These are phyloP conservation scores for Aurelia aurita complex sp. Pacific DNA, from an alignment of 30 jellyfish, hydroid and myxozoan species.

Conservation along the genomic window DNA sequence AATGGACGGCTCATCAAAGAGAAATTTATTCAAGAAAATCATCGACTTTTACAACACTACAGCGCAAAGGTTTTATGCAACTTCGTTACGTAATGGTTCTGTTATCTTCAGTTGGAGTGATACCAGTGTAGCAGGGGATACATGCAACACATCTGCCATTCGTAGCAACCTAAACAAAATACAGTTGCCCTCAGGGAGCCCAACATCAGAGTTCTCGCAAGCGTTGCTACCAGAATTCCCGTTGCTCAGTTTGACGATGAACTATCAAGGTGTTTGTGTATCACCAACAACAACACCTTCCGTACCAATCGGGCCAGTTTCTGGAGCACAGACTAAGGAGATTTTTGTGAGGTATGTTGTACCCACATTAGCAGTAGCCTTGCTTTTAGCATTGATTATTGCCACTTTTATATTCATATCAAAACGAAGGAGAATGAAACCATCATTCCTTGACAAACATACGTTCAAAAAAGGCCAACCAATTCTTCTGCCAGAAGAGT, in stretches of 20 bases:
- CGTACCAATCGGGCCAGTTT: slow-evolving; percentile 50
- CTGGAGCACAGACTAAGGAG: slow-evolving; percentile 19
- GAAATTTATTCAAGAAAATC: slow-evolving; percentile 25
- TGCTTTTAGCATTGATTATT: slow-evolving; percentile 34
- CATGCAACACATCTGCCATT: slow-evolving; percentile 49
- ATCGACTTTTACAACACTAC: slow-evolving; percentile 42
- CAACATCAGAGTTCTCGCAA: slow-evolving; percentile 42
- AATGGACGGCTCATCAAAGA: slow-evolving; percentile 25
- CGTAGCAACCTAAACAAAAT: not conserved
- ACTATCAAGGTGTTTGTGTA: slow-evolving; percentile 53
- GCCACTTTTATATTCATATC: slow-evolving; percentile 24
- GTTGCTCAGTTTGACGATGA: slow-evolving; percentile 15
- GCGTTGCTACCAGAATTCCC: slow-evolving; percentile 73
- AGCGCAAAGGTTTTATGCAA: slow-evolving; percentile 5
- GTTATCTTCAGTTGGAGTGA: slow-evolving; percentile 65
- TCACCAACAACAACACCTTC: slow-evolving; percentile 14
- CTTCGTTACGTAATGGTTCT: slow-evolving; percentile 52
- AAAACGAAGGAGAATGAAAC: slow-evolving; percentile 49
- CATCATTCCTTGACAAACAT: slow-evolving; percentile 48
- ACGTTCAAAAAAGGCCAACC: slow-evolving; percentile 67
- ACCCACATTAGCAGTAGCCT: slow-evolving; percentile 53
- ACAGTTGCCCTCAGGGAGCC: slow-evolving; percentile 41
- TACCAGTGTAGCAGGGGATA: slow-evolving; percentile 15
- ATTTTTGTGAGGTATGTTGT: slow-evolving; percentile 42
- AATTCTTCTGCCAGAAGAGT: slow-evolving; percentile 68